phyloP scores from a whole-genome alignment of 2,113 vertebrate species.

The Dolichallabes microphthalmus region DNA sequence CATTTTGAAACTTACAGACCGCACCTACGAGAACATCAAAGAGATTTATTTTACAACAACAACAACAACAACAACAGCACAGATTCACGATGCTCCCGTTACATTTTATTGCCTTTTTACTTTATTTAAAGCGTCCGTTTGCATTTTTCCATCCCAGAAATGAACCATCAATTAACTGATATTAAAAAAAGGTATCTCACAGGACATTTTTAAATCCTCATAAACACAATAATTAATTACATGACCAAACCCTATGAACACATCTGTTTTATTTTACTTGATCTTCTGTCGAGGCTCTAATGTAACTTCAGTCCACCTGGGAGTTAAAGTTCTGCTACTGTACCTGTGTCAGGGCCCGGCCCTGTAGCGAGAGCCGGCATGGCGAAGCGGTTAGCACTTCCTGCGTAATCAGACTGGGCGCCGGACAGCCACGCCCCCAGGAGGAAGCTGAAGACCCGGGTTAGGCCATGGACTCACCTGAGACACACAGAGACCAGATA shows the following conservation, averaged over 20 bases:
- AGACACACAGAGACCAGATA: neutral
- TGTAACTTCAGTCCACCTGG: neutral
- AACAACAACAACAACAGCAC: too few species aligned
- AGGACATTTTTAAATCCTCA: neutral
- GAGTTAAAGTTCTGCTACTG: neutral
- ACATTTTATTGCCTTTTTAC: neutral
- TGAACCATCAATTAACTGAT: too few species aligned
- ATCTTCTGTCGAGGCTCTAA: neutral
- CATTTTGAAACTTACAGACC: too few species aligned
- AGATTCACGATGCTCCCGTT: neutral
- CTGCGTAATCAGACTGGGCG: neutral
- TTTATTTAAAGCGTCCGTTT: neutral
- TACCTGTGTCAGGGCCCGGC: constrained; percentile 50
- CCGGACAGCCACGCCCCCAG: constrained; percentile 25
- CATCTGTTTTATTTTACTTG: too few species aligned
- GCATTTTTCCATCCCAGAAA: neutral
- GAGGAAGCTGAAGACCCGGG: constrained; percentile 26
- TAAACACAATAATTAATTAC: too few species aligned
- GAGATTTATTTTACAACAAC: too few species aligned
- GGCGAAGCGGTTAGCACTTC: neutral
- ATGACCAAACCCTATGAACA: neutral
- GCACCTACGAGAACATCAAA: too few species aligned
- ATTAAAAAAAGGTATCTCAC: too few species aligned
- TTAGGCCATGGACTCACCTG: constrained; percentile 50
- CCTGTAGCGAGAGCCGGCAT: constrained; percentile 54